Base-by-base conservation (phyloP, 2,888 invertebrate genomes). In the Rotaria magnacalcarata region DNA sequence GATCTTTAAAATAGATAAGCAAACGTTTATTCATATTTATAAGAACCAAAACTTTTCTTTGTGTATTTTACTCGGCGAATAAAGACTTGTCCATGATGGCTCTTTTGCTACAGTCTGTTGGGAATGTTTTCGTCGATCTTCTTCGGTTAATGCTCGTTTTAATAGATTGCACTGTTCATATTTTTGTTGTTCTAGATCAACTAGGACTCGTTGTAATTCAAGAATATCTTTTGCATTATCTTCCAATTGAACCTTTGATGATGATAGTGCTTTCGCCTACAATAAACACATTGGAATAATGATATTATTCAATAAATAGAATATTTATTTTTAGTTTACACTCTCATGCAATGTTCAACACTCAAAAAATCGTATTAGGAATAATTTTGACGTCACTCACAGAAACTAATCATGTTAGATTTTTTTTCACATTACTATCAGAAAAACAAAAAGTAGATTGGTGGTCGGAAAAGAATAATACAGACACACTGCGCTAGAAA, bases 21-120 rank as follows among this genome's bases (percentile, higher is more conserved):
- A 52, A 52, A 16, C 16, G 4, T 11, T 27, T n/a, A 3, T n/a
- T 67, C 0, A 27, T 60, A 24, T n/a, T 27, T 27, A 5, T 21
- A 54, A 21, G 4, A 21, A 67, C 3, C 1, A 67, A 27, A n/a
- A 10, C 14, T 21, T 2, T 8, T 8, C 27, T 1, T 10, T 1
- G 8, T 43, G 43, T 8, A 14, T 21, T 24, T 47, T 47, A 80
- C 80, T 47, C 47, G 80, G 80, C 47, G 80, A 80, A 80, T 80
- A 80, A 47, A 80, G 80, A 80, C 80, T 80, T 47, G 80, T 47
- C 80, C 80, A 80, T 47, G 47, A 47, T 80, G 80, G 80, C 47
- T 80, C 80, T 80, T 80, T 80, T 47, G 43, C 24, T 80, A 80
- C 16, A 41, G 80, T 43, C 24, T 80, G 80, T 80, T 80, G 80